Base-by-base conservation (phyloP, 2,888 invertebrate species). In the Meta bourneti region DNA sequence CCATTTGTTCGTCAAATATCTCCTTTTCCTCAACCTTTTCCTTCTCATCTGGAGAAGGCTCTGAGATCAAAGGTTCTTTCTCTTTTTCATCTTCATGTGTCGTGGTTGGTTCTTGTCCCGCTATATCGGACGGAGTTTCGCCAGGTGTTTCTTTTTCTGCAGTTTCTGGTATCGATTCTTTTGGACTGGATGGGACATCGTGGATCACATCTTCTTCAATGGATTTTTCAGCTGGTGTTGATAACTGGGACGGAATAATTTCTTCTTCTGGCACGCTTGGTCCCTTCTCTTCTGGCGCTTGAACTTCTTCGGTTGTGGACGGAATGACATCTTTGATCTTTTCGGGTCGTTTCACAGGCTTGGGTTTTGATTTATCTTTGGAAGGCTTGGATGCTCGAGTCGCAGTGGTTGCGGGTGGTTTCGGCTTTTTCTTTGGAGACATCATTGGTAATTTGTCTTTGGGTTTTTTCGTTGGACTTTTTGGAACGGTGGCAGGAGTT, bases 371-470 rank as follows among this genome's bases (percentile, higher is more conserved):
- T 79, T 93, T 91, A 9, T 93, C 91, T 77, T 91, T 88, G 80
- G 92, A 92, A 79, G 85, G 92, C 85, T 92, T 92, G 13, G 88
- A 9, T 48, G 81, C 7, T 48, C 85, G 52, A 16, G 85, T 20
- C 49, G 77, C 13, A 8, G 85, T 34, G 61, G 81, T 61, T 8
- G 71, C 8, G 19, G 86, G 77, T 20, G 89, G 54, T 69, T 91
- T 93, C 0, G 72, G 49, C 79, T 93, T 89, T 70, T 89, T 89
- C 79, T 93, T 93, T 7, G 93, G 93, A 16, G 91, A 91, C 20
- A 77, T n/a, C 6, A 81, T 7, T n/a, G 83, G 90, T 7, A 80
- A 51, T 61, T 89, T 89, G 52, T 87, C 89, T 72, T 91, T 93
- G 13, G 89, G 82, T 78, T 89, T 89, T 52, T 93, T 91, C 11